phyloP scores from a whole-genome alignment of 2,888 invertebrate genomes.

The Lathronympha strigana region DNA sequence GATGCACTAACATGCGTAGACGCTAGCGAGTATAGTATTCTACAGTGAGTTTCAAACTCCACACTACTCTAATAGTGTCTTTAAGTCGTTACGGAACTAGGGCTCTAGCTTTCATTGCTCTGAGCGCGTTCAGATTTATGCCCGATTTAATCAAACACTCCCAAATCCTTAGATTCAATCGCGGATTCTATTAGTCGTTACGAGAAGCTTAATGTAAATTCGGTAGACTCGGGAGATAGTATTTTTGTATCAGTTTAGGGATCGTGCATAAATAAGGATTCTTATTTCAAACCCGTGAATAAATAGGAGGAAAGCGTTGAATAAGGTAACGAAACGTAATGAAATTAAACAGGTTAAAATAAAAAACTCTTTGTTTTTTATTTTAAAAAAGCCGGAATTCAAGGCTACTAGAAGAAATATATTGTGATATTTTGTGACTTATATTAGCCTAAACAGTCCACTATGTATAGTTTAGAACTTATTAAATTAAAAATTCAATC shows the following conservation, averaged over 20 bases:
- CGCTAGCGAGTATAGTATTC: too few species aligned
- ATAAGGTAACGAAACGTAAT: slow-evolving; percentile 1
- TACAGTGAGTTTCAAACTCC: too few species aligned
- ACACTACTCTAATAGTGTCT: too few species aligned
- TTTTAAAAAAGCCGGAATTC: too few species aligned
- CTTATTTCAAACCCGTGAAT: slow-evolving; percentile 19
- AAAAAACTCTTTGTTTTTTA: neutral
- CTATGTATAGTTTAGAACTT: too few species aligned
- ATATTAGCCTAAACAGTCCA: too few species aligned
- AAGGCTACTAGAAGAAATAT: too few species aligned
- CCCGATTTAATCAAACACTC: slow-evolving; percentile 36
- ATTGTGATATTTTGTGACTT: too few species aligned
- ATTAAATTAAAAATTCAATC: too few species aligned
- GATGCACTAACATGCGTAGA: too few species aligned
- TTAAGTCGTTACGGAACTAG: too few species aligned
- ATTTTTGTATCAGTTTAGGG: slow-evolving; percentile 32
- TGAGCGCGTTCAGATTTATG: slow-evolving; percentile 32
- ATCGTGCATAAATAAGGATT: slow-evolving; percentile 24
- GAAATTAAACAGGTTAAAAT: neutral
- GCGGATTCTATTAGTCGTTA: slow-evolving; percentile 27
- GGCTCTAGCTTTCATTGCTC: too few species aligned
- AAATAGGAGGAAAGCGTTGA: slow-evolving; percentile 5
- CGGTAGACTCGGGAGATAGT: slow-evolving; percentile 27
- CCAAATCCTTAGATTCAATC: slow-evolving; percentile 36
- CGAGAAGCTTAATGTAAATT: slow-evolving; percentile 35